Conservation (phyloP, 2,797 vertebrate genomes). For the Arnoldichthys spilopterus region DNA sequence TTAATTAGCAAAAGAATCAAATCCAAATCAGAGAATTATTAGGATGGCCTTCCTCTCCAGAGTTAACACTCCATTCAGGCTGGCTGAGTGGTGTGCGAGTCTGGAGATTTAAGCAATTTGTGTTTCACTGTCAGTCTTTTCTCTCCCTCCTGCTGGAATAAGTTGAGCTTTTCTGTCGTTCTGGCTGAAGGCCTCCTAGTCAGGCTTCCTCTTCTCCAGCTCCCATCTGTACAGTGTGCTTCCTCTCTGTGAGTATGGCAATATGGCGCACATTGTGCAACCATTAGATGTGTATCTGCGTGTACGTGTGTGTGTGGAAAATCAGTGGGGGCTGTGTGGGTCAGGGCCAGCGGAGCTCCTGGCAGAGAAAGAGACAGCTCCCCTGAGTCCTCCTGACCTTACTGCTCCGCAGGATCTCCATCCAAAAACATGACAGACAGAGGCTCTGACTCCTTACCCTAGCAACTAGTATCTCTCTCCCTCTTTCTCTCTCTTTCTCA, state of each 20-base stretch:
- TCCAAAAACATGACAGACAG: constrained; percentile 53
- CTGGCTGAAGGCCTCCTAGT: constrained; percentile 49
- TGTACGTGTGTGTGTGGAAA: constrained; percentile 1
- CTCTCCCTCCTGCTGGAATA: constrained; percentile 42
- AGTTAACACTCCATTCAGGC: constrained; percentile 30
- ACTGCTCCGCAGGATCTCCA: constrained; percentile 31
- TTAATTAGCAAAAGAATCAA: constrained; percentile 24
- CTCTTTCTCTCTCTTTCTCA: neutral
- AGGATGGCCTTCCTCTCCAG: constrained; percentile 15
- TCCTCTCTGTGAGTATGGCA: constrained; percentile 31
- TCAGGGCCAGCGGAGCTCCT: constrained; percentile 3
- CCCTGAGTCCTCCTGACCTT: constrained; percentile 48
- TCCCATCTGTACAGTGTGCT: constrained; percentile 38
- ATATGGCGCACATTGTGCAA: constrained; percentile 29
- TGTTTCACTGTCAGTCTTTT: constrained; percentile 48
- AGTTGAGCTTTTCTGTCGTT: constrained; percentile 45
- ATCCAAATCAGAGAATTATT: constrained; percentile 35
- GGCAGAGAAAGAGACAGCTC: constrained; percentile 46
- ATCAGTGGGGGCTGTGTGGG: constrained; percentile 34
- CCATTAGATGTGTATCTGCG: constrained; percentile 30
- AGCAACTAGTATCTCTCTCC: constrained; percentile 11
- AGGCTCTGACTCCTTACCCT: constrained; percentile 21
- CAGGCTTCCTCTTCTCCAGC: constrained; percentile 37
- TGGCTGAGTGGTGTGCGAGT: constrained; percentile 14
- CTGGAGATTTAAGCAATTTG: constrained; percentile 50